Base-by-base conservation (phyloP, 1,140 invertebrate genomes). In the Bacillus rossius region DNA sequence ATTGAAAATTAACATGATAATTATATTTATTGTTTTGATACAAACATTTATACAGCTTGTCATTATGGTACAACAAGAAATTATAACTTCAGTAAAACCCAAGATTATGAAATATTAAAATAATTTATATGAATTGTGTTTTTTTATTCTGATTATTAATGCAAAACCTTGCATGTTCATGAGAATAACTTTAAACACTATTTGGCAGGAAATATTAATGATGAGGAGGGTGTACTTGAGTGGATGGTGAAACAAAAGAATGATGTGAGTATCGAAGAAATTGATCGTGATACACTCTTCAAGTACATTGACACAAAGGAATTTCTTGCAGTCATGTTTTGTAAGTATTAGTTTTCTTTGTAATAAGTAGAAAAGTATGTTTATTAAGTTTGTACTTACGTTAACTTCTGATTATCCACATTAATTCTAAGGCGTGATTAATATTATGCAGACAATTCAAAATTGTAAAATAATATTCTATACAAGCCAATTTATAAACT, bases 231-330 rank as follows among this genome's bases (percentile, higher is more conserved):
- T 71, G 92, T 95, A 13, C 78, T 95, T 53, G 85, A 91, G 55
- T 96, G 92, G 92, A 91, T 96, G 81, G 81, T 91, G 47, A 86
- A 88, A 69, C 91, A 96, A 73, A 93, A 94, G 72, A 91, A 90
- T 73, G 93, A 96, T 71, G 88, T 92, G 69, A 95, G 91, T 71
- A 94, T 96, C 62, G 91, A 94, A 75, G 89, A 94, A 68, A 91
- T 96, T 55, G 84, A 92, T 68, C 81, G 93, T 65, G 88, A 93
- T 50, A 84, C 84, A 67, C 77, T 96, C 7, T 84, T 85, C 67
- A 88, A 91, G 67, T 89, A 92, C 72, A 94, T 96, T 66, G 88
- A 90, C 69, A 90, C 88, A 41, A 90, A 92, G 72, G 92, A 96
- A 75, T 96, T 95, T 78, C 78, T 96, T 62, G 92, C 91, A 56